These are phyloP conservation scores for Caenorhabditis imperialis DNA, from an alignment of 2,888 invertebrate genomes.

Conservation along the genomic window DNA sequence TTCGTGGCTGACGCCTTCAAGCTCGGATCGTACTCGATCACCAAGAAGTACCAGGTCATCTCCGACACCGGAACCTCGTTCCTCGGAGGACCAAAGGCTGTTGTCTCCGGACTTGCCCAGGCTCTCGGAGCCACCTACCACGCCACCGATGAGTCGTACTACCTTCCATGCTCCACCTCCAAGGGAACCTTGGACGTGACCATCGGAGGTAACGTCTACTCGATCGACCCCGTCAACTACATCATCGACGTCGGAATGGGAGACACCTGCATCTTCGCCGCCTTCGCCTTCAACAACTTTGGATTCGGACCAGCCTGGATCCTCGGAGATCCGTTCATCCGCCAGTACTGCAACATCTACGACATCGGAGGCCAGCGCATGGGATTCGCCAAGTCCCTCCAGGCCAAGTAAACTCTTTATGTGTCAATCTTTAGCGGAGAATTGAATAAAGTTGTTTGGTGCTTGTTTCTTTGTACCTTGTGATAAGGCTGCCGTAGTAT, in stretches of 20 bases:
- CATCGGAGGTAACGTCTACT: constrained; percentile 45
- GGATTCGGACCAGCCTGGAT: constrained; percentile 66
- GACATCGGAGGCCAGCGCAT: constrained; percentile 67
- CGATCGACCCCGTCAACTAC: constrained; percentile 50
- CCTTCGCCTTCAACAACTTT: constrained; percentile 64
- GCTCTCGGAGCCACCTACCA: constrained; percentile 61
- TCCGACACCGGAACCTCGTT: constrained; percentile 64
- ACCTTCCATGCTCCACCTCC: constrained; percentile 46
- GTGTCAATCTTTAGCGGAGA: constrained; percentile 4
- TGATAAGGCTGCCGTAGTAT: constrained; percentile 12
- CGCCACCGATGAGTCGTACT: constrained; percentile 43
- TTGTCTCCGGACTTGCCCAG: constrained; percentile 40
- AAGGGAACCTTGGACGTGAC: constrained; percentile 40
- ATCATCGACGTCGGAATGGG: constrained; percentile 51
- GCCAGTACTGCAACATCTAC: constrained; percentile 68
- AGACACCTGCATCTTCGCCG: constrained; percentile 57
- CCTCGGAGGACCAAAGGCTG: constrained; percentile 53
- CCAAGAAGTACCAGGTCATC: constrained; percentile 53
- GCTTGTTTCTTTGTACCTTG: constrained; percentile 1
- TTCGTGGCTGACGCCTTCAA: constrained; percentile 40
- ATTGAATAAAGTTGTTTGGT: constrained; percentile 34
- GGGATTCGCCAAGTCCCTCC: constrained; percentile 63
- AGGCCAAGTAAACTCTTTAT: constrained; percentile 10
- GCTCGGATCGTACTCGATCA: constrained; percentile 43
- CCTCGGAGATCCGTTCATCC: constrained; percentile 66